phyloP scores from a whole-genome alignment of 2,888 invertebrate species.

The Acrobeloides nanus region DNA sequence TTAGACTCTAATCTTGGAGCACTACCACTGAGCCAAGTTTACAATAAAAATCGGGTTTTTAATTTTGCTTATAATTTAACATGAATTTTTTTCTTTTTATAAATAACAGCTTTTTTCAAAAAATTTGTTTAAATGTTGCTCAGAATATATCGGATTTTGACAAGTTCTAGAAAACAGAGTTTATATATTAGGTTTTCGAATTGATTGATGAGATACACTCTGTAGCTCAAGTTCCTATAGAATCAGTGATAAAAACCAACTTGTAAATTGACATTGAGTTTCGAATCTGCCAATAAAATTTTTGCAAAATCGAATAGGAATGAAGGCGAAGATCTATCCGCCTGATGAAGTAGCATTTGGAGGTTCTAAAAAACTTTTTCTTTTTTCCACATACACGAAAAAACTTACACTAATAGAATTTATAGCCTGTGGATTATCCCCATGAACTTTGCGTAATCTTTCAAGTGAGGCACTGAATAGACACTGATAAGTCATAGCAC shows the following conservation, averaged over 20 bases:
- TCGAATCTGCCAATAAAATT: slow-evolving; percentile 40
- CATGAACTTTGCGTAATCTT: slow-evolving; percentile 25
- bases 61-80: too few relatives aligned
- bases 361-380: slow-evolving; percentile 16
- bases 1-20: too few relatives aligned
- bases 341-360: slow-evolving; percentile 25
- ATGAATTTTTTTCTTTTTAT: too few relatives aligned
- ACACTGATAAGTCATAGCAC: slow-evolving; percentile 49
- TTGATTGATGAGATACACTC: background rate
- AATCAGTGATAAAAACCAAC: slow-evolving; percentile 23
- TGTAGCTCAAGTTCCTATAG: slow-evolving; percentile 1
- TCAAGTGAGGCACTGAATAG: slow-evolving; percentile 44
- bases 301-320: slow-evolving; percentile 48
- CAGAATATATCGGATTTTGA: too few relatives aligned
- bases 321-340: slow-evolving; percentile 25
- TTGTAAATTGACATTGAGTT: slow-evolving; percentile 48
- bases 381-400: too few relatives aligned
- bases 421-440: slow-evolving; percentile 30
- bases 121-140: too few relatives aligned
- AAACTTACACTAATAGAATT: slow-evolving; percentile 36
- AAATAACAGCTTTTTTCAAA: too few relatives aligned
- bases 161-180: background rate
- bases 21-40: too few relatives aligned
- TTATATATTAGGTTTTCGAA: slow-evolving; percentile 1
- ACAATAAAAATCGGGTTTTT: too few relatives aligned